Percentiles rank a stretch among this genome's conserved stretches.
phyloP scores from a whole-genome alignment of 2,888 invertebrate genomes.

The Chymomyza procnemis region DNA sequence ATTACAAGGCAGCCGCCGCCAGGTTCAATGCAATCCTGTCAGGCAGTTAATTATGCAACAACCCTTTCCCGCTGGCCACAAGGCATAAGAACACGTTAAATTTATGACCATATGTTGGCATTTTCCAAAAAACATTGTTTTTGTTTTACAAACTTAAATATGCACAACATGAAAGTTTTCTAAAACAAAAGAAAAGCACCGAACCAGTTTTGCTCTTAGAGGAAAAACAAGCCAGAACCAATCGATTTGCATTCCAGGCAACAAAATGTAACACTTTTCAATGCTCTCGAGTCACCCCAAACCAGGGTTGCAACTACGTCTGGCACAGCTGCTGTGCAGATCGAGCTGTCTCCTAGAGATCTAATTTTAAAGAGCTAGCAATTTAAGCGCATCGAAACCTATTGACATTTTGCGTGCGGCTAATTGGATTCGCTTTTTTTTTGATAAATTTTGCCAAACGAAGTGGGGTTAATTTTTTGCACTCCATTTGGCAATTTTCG shows the following conservation, averaged over 20 bases:
- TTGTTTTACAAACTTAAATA: slow-evolving; percentile 34
- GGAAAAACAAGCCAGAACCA: slow-evolving; percentile 41
- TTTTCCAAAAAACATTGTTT: slow-evolving; percentile 25
- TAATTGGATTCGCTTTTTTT: not conserved
- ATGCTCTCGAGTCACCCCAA: slow-evolving; percentile 11
- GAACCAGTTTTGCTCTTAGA: not conserved
- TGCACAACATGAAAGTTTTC: slow-evolving; percentile 36
- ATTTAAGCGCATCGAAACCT: slow-evolving; percentile 34
- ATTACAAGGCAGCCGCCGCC: not conserved
- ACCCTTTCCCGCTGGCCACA: slow-evolving; percentile 31
- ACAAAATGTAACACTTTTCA: slow-evolving; percentile 35
- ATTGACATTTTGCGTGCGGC: slow-evolving; percentile 16
- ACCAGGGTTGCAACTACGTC: not conserved
- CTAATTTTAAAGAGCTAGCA: slow-evolving; percentile 2
- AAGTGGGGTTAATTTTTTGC: not conserved
- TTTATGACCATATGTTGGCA: slow-evolving; percentile 52
- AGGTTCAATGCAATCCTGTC: not conserved
- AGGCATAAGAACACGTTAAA: not conserved
- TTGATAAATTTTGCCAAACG: not conserved
- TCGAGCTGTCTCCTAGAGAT: slow-evolving; percentile 17
- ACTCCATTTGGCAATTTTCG: not conserved
- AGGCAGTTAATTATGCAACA: slow-evolving; percentile 6
- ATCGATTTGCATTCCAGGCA: slow-evolving; percentile 47
- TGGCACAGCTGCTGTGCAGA: not conserved
- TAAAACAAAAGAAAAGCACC: not conserved